Conservation (phyloP, 2,888 invertebrate genomes). For the Horisme vitalbata region DNA sequence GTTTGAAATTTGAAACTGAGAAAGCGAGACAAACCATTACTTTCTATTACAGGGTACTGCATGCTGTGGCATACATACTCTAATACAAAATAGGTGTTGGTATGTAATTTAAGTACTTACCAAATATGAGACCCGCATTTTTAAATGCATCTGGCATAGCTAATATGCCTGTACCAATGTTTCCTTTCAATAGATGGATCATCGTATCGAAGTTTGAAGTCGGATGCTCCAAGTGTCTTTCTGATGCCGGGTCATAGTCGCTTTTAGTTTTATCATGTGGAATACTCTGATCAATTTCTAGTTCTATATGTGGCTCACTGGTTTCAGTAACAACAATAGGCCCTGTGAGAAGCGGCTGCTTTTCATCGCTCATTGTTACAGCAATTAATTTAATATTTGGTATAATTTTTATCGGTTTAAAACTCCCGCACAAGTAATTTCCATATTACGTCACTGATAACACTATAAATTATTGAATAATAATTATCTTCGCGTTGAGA, state of each 20-base stretch:
- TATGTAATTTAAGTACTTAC: no score
- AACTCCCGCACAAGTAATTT: slow-evolving; percentile 33
- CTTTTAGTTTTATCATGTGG: slow-evolving; percentile 56
- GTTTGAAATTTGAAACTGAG: background rate
- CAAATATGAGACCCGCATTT: slow-evolving; percentile 94
- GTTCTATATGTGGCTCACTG: slow-evolving; percentile 63
- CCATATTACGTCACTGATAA: slow-evolving; percentile 28
- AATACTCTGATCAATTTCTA: slow-evolving; percentile 50
- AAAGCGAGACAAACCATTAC: slow-evolving; percentile 1
- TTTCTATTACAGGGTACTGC: background rate
- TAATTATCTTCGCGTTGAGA: slow-evolving; percentile 23
- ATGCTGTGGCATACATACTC: background rate
- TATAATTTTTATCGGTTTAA: slow-evolving; percentile 9
- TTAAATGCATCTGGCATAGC: slow-evolving; percentile 98
- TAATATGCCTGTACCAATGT: slow-evolving; percentile 95
- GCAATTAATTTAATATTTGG: slow-evolving; percentile 1
- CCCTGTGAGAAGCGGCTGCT: slow-evolving; percentile 85
- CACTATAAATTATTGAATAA: slow-evolving; percentile 7
- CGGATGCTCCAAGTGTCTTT: slow-evolving; percentile 88
- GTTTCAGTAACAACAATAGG: slow-evolving; percentile 61
- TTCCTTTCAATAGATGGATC: slow-evolving; percentile 88
- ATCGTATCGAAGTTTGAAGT: slow-evolving; percentile 91
- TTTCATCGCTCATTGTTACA: slow-evolving; percentile 85
- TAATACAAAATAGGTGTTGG: slow-evolving; percentile 6
- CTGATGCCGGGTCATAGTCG: slow-evolving; percentile 83